Percentiles rank a stretch among this genome's conserved stretches.
phyloP scores from a whole-genome alignment of 2,797 vertebrate species.

The Spinus pinus region DNA sequence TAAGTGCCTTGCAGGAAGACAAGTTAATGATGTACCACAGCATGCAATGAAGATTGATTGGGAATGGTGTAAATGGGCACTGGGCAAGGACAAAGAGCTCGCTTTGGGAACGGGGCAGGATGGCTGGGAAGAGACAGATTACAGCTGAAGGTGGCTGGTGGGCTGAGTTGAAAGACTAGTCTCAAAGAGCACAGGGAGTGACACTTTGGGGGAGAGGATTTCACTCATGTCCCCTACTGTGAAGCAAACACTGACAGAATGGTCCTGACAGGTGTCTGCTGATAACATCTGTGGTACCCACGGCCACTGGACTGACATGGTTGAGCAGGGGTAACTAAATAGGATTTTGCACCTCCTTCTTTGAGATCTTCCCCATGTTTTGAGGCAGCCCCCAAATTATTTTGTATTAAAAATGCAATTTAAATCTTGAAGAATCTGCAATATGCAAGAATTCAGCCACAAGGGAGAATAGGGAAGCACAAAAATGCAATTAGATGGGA shows the following conservation, averaged over 20 bases:
- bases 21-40: slow-evolving; percentile 68
- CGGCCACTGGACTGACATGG: background rate
- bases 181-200: background rate
- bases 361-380: background rate
- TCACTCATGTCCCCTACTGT: background rate
- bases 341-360: background rate
- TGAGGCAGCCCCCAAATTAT: background rate
- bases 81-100: slow-evolving; percentile 56
- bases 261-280: background rate
- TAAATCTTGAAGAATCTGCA: background rate
- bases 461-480: background rate
- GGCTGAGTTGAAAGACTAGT: background rate
- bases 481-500: background rate
- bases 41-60: slow-evolving; percentile 60
- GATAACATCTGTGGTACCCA: background rate
- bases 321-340: background rate
- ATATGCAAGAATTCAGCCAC: background rate
- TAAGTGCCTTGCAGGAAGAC: slow-evolving; percentile 46
- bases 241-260: background rate
- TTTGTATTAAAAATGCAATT: background rate
- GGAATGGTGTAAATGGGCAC: slow-evolving; percentile 13
- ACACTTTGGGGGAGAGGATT: background rate
- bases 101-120: background rate
- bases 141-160: slow-evolving; percentile 23
- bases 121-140: slow-evolving; percentile 16